phyloP scores from a whole-genome alignment of 2,888 invertebrate species.

The Lithosia quadra region DNA sequence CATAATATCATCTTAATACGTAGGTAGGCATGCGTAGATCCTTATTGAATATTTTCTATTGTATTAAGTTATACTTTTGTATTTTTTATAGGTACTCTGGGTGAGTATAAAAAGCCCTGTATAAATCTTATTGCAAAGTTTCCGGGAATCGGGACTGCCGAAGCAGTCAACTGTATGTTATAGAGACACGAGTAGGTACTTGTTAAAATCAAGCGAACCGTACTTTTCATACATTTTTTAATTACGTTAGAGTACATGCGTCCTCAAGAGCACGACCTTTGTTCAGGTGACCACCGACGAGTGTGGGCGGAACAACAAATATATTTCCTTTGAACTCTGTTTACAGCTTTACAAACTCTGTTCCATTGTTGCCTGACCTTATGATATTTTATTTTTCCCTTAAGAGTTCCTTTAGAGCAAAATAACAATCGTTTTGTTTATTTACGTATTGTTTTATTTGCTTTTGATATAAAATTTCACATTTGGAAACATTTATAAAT shows the following conservation, averaged over 20 bases:
- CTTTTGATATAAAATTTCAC: not conserved
- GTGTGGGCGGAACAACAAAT: not conserved
- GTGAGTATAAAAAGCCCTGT: not conserved
- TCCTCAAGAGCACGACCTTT: not conserved
- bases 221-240: not conserved
- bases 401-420: not conserved
- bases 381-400: conserved; percentile 1
- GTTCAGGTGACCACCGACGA: conserved; percentile 3
- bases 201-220: not conserved
- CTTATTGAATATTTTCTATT: not conserved
- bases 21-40: not conserved
- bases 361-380: conserved; percentile 4
- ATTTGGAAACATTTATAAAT: conserved; percentile 1
- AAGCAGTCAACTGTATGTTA: not conserved
- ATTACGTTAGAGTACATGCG: not conserved
- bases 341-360: conserved; percentile 7
- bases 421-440: conserved; percentile 5
- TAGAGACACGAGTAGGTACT: not conserved
- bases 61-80: not conserved
- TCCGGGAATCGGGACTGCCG: not conserved
- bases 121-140: not conserved
- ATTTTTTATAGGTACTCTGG: not conserved
- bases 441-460: not conserved
- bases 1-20: not conserved
- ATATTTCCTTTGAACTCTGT: conserved; percentile 14